These are phyloP conservation scores for Conger conger DNA, from an alignment of 2,113 vertebrate species.

Conservation along the genomic window DNA sequence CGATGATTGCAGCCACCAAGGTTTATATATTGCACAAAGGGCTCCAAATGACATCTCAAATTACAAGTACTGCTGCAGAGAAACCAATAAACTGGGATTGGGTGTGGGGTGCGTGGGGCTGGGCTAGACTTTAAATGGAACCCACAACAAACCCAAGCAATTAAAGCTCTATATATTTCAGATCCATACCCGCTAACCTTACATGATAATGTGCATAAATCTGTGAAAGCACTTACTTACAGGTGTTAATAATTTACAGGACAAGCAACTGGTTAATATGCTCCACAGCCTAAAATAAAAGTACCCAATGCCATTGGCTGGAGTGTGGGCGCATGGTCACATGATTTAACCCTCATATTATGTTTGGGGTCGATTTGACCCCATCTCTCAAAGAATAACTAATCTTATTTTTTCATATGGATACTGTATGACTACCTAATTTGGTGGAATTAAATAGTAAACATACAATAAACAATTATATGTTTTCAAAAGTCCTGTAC, in stretches of 20 bases:
- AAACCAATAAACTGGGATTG: neutral
- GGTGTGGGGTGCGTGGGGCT: neutral
- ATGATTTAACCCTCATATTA: too few species aligned
- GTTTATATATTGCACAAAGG: neutral
- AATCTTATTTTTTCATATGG: too few species aligned
- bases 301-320: neutral
- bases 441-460: too few species aligned
- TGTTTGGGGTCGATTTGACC: too few species aligned
- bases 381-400: too few species aligned
- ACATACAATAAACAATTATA: too few species aligned
- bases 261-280: neutral
- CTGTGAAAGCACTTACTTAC: neutral
- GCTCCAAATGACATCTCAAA: neutral
- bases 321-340: too few species aligned
- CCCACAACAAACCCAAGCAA: neutral
- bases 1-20: neutral
- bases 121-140: neutral
- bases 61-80: neutral
- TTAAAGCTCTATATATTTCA: neutral
- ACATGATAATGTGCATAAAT: neutral
- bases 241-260: neutral
- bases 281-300: neutral
- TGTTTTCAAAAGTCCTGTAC: too few species aligned
- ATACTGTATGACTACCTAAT: too few species aligned
- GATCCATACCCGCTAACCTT: neutral